Conservation (phyloP, 2,113 vertebrate genomes). For the Eulemur rufifrons region DNA sequence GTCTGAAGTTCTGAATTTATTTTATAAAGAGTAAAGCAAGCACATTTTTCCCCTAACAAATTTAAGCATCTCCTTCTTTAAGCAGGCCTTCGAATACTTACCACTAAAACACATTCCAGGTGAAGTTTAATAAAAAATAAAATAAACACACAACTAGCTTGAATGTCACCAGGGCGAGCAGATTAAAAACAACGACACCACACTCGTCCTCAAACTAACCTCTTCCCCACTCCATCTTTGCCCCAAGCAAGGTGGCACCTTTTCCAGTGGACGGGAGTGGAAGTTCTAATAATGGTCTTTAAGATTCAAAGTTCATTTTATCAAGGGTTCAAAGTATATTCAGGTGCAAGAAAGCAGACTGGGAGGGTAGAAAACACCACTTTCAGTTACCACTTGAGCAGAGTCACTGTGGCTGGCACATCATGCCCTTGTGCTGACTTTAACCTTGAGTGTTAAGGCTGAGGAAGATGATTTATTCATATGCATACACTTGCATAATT, state of each 20-base stretch:
- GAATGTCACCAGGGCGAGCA: background rate
- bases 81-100: background rate
- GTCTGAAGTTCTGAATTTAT: background rate
- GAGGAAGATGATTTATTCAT: constrained; percentile 41
- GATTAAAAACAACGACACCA: background rate
- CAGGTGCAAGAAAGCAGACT: background rate
- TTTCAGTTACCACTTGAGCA: background rate
- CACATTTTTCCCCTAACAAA: constrained; percentile 15
- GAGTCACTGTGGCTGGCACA: background rate
- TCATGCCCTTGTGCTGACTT: background rate
- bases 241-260: background rate
- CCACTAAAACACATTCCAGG: constrained; percentile 10
- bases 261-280: background rate
- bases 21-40: constrained; percentile 17
- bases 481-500: constrained; percentile 48
- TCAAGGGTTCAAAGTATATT: background rate
- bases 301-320: constrained; percentile 13
- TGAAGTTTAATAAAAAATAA: constrained; percentile 45
- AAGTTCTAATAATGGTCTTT: background rate
- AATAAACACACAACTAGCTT: background rate
- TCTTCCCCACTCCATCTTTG: background rate
- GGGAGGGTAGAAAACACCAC: background rate
- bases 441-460: constrained; percentile 41
- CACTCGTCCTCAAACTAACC: background rate
- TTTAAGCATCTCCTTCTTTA: constrained; percentile 29